phyloP scores from a whole-genome alignment of 2,888 invertebrate species.

The Linnaemya vulpina region DNA sequence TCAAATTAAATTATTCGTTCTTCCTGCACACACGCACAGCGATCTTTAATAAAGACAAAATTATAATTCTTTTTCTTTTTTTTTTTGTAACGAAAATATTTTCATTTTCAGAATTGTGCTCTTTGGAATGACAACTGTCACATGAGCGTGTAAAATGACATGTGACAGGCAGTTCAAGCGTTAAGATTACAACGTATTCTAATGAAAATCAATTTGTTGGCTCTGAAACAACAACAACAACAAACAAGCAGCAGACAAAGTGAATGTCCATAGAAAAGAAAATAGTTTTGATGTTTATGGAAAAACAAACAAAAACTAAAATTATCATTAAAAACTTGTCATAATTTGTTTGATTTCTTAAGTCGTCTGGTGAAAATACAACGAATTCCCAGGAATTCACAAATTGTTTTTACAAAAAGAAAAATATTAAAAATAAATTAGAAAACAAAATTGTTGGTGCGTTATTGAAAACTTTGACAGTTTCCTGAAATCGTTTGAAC shows the following conservation, averaged over 20 bases:
- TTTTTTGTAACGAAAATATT: neutral
- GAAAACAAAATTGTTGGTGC: slow-evolving; percentile 54
- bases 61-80: neutral
- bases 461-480: slow-evolving; percentile 63
- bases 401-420: neutral
- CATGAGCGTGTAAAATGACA: slow-evolving; percentile 63
- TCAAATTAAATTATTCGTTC: neutral
- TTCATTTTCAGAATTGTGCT: slow-evolving; percentile 29
- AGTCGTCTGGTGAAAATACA: slow-evolving; percentile 6
- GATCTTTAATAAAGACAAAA: neutral
- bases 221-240: neutral
- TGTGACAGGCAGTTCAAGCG: slow-evolving; percentile 49
- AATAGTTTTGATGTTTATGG: slow-evolving; percentile 27
- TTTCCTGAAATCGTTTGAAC: slow-evolving; percentile 47
- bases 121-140: slow-evolving; percentile 60
- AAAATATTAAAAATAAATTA: slow-evolving; percentile 18
- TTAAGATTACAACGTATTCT: slow-evolving; percentile 53
- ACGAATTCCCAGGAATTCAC: slow-evolving; percentile 45
- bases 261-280: slow-evolving; percentile 2
- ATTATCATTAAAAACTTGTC: slow-evolving; percentile 62
- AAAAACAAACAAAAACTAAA: slow-evolving; percentile 15
- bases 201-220: slow-evolving; percentile 47
- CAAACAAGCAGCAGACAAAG: slow-evolving; percentile 33
- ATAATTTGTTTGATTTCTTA: slow-evolving; percentile 63
- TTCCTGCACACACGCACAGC: neutral